Evolutionary conservation across 2,113 vertebrate genomes (phyloP), one percentile per base, ranked within the genome.

Genomic region (Mustela lutreola): DNA sequence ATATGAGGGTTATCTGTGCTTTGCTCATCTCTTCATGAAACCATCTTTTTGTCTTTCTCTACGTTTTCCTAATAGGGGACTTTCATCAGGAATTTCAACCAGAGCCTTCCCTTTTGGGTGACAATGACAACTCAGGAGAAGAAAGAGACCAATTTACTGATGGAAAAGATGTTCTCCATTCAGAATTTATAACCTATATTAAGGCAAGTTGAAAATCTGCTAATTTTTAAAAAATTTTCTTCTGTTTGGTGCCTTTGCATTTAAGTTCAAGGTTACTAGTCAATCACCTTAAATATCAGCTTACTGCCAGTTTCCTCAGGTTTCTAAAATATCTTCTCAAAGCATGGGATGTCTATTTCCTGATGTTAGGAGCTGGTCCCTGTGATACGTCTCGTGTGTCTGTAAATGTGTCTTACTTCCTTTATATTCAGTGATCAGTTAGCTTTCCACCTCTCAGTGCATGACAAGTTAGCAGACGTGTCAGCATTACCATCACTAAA

Each of bases 101-200:
- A 1, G 79, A 95, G 7, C 42, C 96, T 81, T 98, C 99, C 67
- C 98, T 98, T 2, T 78, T 98, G 89, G 98, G 98, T 21, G 98
- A 98, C 94, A 98, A 39, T 90, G 98, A 98, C 71, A 99, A 98
- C 89, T 98, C 99, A 75, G 98, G 95, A 98, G 98, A 99, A 97
- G 98, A 98, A 85, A 98, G 97, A 98, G 98, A 98, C 39, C 98
- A 98, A 70, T 98, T 99, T 95, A 94, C 65, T 60, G 98, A 98
- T 95, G 98, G 98, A 95, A 97, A 98, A 2, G 98, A 99, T 50
- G 88, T 97, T 50, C 99, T 99, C 70, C 99, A 98, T 97, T 89
- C 98, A 0, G 98, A 99, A 94, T 99, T 99, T 89, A 97, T 99
- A 97, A 99, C 98, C 98, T 99, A 99, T 97, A 99, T 99, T 95